These are phyloP conservation scores for Ardeotis arabs DNA, from an alignment of 2,113 vertebrate species.

Conservation along the genomic window DNA sequence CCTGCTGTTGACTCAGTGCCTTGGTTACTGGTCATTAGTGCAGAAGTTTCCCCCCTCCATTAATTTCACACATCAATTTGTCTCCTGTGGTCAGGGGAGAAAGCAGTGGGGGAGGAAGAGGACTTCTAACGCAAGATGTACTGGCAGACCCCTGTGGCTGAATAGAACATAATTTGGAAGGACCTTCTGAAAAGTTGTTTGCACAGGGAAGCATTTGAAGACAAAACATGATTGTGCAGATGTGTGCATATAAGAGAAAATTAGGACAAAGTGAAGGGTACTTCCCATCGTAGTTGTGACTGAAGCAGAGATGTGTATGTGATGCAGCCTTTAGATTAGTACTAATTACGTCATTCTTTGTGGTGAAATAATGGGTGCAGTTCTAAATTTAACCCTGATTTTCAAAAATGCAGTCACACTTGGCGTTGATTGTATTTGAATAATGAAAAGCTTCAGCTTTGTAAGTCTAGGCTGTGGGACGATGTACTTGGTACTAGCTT, in stretches of 20 bases:
- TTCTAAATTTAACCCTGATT: background rate
- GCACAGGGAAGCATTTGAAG: background rate
- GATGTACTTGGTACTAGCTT: background rate
- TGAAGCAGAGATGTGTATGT: background rate
- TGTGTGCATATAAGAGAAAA: background rate
- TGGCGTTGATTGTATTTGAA: background rate
- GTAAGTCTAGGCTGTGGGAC: background rate
- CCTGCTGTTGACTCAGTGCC: slow-evolving; percentile 16
- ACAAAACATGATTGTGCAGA: background rate
- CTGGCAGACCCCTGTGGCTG: background rate
- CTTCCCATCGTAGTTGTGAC: background rate
- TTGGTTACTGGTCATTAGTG: slow-evolving; percentile 19
- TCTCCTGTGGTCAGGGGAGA: background rate
- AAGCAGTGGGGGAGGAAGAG: fast-evolving
- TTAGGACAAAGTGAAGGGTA: background rate
- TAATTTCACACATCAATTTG: background rate
- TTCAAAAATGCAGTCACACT: background rate
- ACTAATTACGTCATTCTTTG: background rate
- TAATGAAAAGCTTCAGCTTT: background rate
- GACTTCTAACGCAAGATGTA: background rate
- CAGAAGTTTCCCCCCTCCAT: background rate
- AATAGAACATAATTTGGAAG: background rate
- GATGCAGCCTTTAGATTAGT: background rate
- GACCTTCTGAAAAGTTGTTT: background rate
- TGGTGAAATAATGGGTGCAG: background rate